Evolutionary conservation across 2,888 invertebrate species (phyloP).

Genomic region (Steinernema scapterisci): DNA sequence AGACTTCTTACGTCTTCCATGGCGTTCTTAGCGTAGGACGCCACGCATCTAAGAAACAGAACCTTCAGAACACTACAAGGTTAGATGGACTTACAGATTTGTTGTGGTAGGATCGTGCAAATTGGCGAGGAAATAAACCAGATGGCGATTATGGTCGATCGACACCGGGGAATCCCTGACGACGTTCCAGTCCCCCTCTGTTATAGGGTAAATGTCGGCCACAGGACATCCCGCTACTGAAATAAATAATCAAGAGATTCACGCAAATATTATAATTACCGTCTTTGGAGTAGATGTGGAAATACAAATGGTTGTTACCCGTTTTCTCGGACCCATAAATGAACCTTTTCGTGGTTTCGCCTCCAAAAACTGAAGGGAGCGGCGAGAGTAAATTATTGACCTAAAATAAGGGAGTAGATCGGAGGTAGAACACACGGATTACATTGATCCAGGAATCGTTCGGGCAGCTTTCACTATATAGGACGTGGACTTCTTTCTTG

Average conservation of each 20-base stretch:
- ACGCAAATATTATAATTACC: not conserved
- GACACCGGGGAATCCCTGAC: constrained; percentile 53
- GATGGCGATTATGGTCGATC: constrained; percentile 50
- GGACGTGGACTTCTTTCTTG: constrained; percentile 3
- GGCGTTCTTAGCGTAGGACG: constrained; percentile 36
- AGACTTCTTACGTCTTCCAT: not conserved
- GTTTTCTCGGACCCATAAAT: constrained; percentile 52
- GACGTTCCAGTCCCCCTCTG: constrained; percentile 49
- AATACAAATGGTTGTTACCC: constrained; percentile 46
- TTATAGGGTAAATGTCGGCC: constrained; percentile 33
- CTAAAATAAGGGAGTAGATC: constrained; percentile 22
- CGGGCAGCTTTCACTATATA: not conserved
- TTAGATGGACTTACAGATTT: constrained; percentile 55
- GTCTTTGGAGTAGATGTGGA: constrained; percentile 35
- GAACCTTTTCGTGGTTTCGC: constrained; percentile 23
- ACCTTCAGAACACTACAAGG: too few relatives aligned
- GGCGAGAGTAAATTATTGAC: constrained; percentile 41
- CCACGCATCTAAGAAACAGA: constrained; percentile 41
- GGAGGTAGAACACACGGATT: constrained; percentile 25
- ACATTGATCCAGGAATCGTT: constrained; percentile 51
- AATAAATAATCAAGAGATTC: not conserved
- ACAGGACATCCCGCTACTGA: not conserved
- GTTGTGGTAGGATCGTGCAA: constrained; percentile 48
- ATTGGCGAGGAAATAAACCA: constrained; percentile 60
- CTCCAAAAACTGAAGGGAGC: constrained; percentile 4